These are phyloP conservation scores for Herminia tarsipennalis DNA, from an alignment of 2,888 invertebrate species.

Conservation along the genomic window DNA sequence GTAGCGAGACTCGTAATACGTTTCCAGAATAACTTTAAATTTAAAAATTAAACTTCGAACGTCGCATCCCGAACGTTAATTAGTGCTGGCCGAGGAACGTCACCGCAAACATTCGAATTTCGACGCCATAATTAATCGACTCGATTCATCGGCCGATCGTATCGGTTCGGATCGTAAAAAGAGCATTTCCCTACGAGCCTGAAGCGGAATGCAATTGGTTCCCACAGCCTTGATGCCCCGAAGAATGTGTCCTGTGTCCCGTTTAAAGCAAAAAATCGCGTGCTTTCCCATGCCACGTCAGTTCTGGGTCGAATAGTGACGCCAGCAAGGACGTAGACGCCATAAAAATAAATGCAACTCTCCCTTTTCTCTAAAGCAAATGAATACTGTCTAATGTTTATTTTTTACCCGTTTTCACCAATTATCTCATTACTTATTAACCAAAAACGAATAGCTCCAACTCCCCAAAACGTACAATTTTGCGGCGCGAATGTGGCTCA, in stretches of 20 bases:
- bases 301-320: conserved; percentile 60
- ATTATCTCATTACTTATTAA: conserved; percentile 63
- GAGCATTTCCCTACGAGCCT: conserved; percentile 71
- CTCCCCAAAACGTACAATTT: conserved; percentile 54
- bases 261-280: conserved; percentile 74
- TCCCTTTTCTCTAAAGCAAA: conserved; percentile 29
- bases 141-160: conserved; percentile 74
- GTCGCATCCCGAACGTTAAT: conserved; percentile 54
- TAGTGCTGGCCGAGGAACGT: conserved; percentile 58
- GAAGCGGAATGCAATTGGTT: conserved; percentile 78
- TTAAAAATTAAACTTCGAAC: conserved; percentile 46
- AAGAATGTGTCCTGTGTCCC: conserved; percentile 69
- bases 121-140: conserved; percentile 72
- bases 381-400: conserved; percentile 33
- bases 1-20: conserved; percentile 12
- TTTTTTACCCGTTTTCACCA: conserved; percentile 43
- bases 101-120: conserved; percentile 65
- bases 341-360: conserved; percentile 28
- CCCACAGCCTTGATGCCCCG: conserved; percentile 77
- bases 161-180: conserved; percentile 72
- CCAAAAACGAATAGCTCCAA: conserved; percentile 45
- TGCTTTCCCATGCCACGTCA: conserved; percentile 80
- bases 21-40: conserved; percentile 42
- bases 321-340: conserved; percentile 47
- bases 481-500: conserved; percentile 38